Evolutionary conservation across 2,888 invertebrate genomes (phyloP), one percentile per base, ranked within the genome.

Genomic region (Tyria jacobaeae): DNA sequence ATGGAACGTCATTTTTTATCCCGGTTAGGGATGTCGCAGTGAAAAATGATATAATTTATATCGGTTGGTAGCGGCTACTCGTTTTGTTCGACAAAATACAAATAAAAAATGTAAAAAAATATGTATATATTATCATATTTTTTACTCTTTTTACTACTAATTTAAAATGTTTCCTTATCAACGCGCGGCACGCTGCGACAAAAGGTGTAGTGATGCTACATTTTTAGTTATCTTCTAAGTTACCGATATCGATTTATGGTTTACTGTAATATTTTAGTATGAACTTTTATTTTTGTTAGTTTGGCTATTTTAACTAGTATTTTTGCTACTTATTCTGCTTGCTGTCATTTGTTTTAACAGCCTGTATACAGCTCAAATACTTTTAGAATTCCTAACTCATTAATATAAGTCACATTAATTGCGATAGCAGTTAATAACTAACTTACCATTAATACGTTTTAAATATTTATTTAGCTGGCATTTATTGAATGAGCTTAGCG

Each of bases 1-100:
- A 94, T 92, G 92, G 91, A 81, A 81, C 89, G 87, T 90, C 91
- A 94, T 94, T 93, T 94, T 93, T 94, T 92, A 94, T 89, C 88
- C 89, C 90, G 86, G 91, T 91, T 91, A 89, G 90, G 89, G 91
- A 87, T 92, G 92, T 92, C 92, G 89, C 89, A 88, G 86, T 93
- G 94, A 93, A 92, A 93, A 93, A 93, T 94, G 92, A 90, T 93
- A 94, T 94, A 94, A 94, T 94, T 94, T 94, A 93, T 94, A 93
- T 93, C 89, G 79, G 79, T 78, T 87, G 89, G 91, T 89, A 90
- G 91, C 92, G 89, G 94, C 94, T 94, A 93, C 94, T 84, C 92
- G 93, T 94, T 94, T 94, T 94, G 92, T 92, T 89, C 83, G 89
- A 90, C 88, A 91, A 92, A 92, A 91, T 91, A 91, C 86, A 93